phyloP scores from a whole-genome alignment of 2,888 invertebrate genomes.

The Macrosiphum euphorbiae region DNA sequence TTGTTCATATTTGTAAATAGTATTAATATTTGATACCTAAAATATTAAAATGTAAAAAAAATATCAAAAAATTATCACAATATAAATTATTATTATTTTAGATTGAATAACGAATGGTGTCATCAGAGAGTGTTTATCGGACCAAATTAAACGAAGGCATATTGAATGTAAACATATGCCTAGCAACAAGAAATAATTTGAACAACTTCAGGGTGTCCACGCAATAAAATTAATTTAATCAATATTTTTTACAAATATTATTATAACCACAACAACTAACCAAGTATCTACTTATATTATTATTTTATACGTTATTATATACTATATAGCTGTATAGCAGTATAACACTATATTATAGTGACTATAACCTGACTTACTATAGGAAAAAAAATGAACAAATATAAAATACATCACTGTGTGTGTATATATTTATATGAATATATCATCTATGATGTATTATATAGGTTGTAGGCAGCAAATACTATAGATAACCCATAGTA shows the following conservation, averaged over 20 bases:
- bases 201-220: background rate
- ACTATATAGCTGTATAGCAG: background rate
- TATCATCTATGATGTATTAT: too few species aligned
- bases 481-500: too few species aligned
- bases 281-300: background rate
- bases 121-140: background rate
- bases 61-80: background rate
- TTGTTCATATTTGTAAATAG: background rate
- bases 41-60: background rate
- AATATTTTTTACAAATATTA: background rate
- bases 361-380: background rate
- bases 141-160: background rate
- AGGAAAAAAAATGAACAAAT: too few species aligned
- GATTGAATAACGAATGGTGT: background rate
- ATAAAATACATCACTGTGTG: too few species aligned
- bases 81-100: background rate
- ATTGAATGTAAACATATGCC: background rate
- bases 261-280: background rate
- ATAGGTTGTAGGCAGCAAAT: too few species aligned
- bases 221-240: background rate
- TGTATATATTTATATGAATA: too few species aligned
- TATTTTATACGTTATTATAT: background rate
- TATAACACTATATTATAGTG: too few species aligned
- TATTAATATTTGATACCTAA: background rate
- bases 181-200: background rate